A percentile compares a stretch with the other conserved stretches of the same genome.
Evolutionary conservation across 2,888 invertebrate species (phyloP).

Genomic region (Drosophila meridionalis): DNA sequence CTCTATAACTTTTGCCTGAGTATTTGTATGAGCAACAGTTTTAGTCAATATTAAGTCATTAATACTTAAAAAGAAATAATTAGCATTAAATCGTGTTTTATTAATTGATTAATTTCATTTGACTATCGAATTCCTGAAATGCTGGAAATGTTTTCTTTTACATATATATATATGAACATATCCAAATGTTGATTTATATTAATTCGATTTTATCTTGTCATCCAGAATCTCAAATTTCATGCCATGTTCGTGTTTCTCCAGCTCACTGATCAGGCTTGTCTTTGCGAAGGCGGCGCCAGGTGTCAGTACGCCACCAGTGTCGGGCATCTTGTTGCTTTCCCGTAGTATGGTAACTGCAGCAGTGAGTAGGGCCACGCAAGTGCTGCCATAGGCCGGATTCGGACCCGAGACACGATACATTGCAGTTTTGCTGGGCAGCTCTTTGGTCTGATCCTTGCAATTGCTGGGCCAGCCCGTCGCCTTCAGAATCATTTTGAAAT

Average conservation of each 20-base stretch:
- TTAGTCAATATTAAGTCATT: too few species aligned
- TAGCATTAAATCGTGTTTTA: neutral
- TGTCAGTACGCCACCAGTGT: slow-evolving; percentile 93
- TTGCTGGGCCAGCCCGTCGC: slow-evolving; percentile 91
- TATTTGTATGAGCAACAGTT: too few species aligned
- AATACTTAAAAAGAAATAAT: too few species aligned
- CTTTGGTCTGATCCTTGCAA: slow-evolving; percentile 85
- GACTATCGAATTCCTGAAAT: neutral
- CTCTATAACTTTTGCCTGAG: too few species aligned
- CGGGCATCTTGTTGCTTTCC: slow-evolving; percentile 91
- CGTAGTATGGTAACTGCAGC: slow-evolving; percentile 91
- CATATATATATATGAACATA: neutral
- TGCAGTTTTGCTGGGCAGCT: slow-evolving; percentile 88
- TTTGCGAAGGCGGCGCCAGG: slow-evolving; percentile 94
- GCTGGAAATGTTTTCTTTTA: neutral
- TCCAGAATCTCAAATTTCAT: slow-evolving; percentile 88
- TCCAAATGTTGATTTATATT: neutral
- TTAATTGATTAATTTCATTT: neutral
- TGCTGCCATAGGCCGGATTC: slow-evolving; percentile 91
- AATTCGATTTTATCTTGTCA: neutral
- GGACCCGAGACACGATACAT: slow-evolving; percentile 87
- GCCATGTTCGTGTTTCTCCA: slow-evolving; percentile 88
- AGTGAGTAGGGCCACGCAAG: slow-evolving; percentile 90
- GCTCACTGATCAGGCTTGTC: slow-evolving; percentile 90
- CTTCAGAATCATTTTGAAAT: slow-evolving; percentile 89